Percentiles rank a stretch among this genome's conserved stretches.
Evolutionary conservation across 2,113 vertebrate genomes (phyloP).

Genomic region (Numida meleagris): DNA sequence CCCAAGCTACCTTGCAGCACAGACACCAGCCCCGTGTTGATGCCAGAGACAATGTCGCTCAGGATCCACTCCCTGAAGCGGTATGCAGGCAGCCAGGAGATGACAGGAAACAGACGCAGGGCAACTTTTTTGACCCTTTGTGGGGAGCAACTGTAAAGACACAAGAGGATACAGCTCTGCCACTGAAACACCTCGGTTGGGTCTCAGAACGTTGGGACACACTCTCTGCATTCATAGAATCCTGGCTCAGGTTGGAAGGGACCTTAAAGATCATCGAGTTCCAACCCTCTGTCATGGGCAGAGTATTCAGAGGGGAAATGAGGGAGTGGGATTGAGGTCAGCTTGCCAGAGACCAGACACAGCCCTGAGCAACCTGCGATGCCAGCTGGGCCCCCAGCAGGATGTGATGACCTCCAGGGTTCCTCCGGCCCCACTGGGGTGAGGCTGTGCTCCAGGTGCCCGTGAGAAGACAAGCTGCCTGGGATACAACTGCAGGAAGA

Average conservation of each 20-base stretch:
- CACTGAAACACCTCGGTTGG: neutral
- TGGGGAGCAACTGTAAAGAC: constrained; percentile 83
- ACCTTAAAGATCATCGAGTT: no score
- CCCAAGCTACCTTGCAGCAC: constrained; percentile 89
- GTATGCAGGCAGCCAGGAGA: constrained; percentile 89
- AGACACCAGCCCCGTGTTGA: constrained; percentile 94
- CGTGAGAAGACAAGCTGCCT: neutral
- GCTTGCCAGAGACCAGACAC: neutral
- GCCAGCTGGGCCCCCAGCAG: neutral
- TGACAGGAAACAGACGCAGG: constrained; percentile 84
- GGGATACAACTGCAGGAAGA: neutral
- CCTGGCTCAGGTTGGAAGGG: no score
- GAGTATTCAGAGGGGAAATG: neutral
- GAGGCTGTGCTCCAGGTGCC: neutral
- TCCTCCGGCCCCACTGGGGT: neutral
- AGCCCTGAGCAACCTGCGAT: neutral
- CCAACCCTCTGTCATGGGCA: no score
- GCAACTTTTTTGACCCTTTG: constrained; percentile 81
- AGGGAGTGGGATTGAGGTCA: neutral
- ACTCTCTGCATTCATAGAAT: neutral
- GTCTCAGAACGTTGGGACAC: neutral
- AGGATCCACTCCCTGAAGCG: constrained; percentile 89
- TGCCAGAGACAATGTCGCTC: constrained; percentile 89
- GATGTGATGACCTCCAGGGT: neutral
- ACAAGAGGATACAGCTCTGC: constrained; percentile 17